Evolutionary conservation across 2,113 vertebrate species (phyloP).

Genomic region (Trachemys scripta): DNA sequence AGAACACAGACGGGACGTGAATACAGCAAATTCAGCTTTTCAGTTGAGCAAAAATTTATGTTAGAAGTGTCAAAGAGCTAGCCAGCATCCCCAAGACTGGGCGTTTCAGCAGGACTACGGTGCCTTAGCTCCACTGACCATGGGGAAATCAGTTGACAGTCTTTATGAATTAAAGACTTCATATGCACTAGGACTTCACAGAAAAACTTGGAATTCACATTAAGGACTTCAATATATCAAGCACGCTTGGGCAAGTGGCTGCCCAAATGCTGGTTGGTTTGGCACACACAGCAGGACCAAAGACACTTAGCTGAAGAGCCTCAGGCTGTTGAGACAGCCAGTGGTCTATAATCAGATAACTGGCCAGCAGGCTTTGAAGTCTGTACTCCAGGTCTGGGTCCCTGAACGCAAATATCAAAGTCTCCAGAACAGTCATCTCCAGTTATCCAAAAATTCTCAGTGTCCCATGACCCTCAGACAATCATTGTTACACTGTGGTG

Average conservation of each 20-base stretch:
- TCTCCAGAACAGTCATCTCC: neutral
- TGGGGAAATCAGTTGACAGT: neutral
- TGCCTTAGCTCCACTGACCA: neutral
- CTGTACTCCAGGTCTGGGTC: neutral
- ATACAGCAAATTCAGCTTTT: neutral
- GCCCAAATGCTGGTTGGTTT: neutral
- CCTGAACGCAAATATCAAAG: neutral
- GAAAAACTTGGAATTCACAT: neutral
- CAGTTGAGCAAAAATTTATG: neutral
- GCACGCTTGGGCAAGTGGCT: fast-evolving
- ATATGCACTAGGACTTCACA: neutral
- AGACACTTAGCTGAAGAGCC: neutral
- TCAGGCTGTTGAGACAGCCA: neutral
- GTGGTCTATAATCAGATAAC: neutral
- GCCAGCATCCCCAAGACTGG: neutral
- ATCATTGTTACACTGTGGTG: neutral
- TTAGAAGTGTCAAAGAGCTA: fast-evolving
- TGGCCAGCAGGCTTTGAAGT: neutral
- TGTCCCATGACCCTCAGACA: neutral
- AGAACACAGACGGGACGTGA: neutral
- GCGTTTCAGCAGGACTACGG: neutral
- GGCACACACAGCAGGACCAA: neutral
- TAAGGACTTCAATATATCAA: neutral
- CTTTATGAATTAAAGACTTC: neutral
- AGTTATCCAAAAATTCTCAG: neutral